A percentile compares a stretch with the other conserved stretches of the same genome.
These are phyloP conservation scores for Anabacerthia variegaticeps DNA, from an alignment of 2,797 vertebrate species.

Conservation along the genomic window DNA sequence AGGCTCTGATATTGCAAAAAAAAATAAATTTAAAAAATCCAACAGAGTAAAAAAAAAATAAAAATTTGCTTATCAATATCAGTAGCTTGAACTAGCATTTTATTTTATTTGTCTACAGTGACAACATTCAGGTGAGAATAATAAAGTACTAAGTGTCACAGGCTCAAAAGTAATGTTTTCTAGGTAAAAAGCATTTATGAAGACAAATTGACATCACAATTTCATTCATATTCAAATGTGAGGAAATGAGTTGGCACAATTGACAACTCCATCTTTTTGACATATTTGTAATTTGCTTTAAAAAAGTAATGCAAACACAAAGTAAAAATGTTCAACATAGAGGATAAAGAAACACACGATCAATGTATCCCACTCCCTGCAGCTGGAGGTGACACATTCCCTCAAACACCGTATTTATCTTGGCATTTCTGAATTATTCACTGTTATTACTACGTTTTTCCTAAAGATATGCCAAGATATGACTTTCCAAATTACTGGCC, in stretches of 20 bases:
- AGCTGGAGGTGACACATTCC: not conserved
- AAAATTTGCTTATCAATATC: not conserved
- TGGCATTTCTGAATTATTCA: not conserved
- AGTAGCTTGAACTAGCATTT: not conserved
- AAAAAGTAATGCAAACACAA: constrained; percentile 41
- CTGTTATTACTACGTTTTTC: not conserved
- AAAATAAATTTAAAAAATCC: too few species aligned
- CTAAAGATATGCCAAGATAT: not conserved
- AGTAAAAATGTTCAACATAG: not conserved
- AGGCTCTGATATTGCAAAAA: not conserved
- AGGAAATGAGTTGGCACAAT: not conserved
- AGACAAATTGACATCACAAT: not conserved
- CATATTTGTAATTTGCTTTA: constrained; percentile 19
- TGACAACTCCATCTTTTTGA: constrained; percentile 23
- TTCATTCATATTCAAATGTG: constrained; percentile 16
- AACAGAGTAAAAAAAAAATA: not conserved
- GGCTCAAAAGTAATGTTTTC: not conserved
- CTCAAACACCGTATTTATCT: not conserved
- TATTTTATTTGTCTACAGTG: not conserved
- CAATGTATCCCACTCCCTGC: not conserved
- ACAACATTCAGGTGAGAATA: not conserved
- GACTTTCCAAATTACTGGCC: constrained; percentile 23
- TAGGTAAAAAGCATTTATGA: not conserved
- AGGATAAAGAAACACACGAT: not conserved
- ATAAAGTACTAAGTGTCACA: not conserved